Conservation (phyloP, 2,113 vertebrate genomes). For the Sciurus niger region DNA sequence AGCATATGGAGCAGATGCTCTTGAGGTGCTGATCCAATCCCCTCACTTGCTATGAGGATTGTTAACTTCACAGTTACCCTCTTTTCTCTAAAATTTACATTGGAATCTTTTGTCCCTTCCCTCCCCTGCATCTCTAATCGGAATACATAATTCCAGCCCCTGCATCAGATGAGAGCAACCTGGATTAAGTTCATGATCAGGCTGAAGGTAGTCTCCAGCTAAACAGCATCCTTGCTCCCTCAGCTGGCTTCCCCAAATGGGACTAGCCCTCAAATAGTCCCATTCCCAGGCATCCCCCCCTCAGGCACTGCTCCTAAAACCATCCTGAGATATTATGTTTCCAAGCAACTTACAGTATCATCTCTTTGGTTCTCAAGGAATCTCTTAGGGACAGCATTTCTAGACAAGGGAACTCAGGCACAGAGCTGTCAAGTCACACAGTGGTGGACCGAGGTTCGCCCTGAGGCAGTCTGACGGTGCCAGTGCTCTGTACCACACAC, state of each 20-base stretch:
- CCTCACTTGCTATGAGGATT: not conserved
- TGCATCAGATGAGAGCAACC: not conserved
- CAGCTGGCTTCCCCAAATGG: not conserved
- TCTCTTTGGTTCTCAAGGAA: not conserved
- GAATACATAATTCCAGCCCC: not conserved
- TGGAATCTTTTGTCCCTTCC: not conserved
- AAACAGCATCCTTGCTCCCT: not conserved
- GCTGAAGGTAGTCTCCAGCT: not conserved
- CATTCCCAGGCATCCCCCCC: not conserved
- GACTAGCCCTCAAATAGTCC: not conserved
- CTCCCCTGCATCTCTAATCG: not conserved
- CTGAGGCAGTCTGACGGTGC: fast-evolving
- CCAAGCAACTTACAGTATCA: not conserved
- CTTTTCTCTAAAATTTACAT: not conserved
- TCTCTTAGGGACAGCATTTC: not conserved
- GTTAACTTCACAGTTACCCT: not conserved
- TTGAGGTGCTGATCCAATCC: not conserved
- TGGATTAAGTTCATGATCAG: not conserved
- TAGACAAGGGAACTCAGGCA: not conserved
- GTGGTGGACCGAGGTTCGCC: not conserved
- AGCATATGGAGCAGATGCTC: not conserved
- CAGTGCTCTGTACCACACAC: not conserved
- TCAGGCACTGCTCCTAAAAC: not conserved
- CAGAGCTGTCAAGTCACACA: not conserved
- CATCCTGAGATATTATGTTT: not conserved